Evolutionary conservation across 2,797 vertebrate genomes (phyloP), one percentile per base, ranked within the genome.

Genomic region (Myioborus miniatus): DNA sequence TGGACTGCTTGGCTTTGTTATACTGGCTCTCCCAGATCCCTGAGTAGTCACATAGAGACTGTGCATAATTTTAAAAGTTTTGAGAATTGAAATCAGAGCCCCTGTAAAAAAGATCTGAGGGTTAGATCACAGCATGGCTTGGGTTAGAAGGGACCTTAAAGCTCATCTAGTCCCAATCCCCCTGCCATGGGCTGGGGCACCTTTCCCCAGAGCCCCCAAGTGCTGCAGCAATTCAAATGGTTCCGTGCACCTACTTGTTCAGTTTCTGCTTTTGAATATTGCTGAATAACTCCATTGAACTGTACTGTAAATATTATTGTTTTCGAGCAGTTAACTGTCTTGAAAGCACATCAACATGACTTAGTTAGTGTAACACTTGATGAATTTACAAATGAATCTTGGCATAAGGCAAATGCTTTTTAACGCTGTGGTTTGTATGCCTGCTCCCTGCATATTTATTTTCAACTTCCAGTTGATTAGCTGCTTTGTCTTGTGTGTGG

Each of bases 401-500:
- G 95, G 95, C 77, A 46, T 83, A 79, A 94, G 64, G 85, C 68
- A 93, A 83, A 93, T 75, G 41, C 34, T 87, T 93, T 80, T 91
- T 86, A 96, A 88, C 64, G 30, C 47, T 68, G 68, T 1, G 22
- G 91, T 92, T 96, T 95, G 34, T 91, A 29, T 90, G 84, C 93
- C 53, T 90, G 80, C 92, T 96, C 95, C 56, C 80, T 94, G 90
- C 72, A 56, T 96, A 79, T 92, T 95, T 65, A 83, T 78, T 94
- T 95, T 89, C 74, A 95, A 83, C 81, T 68, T 87, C 62, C 46
- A 87, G 67, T 44, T 90, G 92, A 96, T 96, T 85, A 94, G 83
- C 75, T 90, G 74, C 79, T 91, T 68, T 95, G 83, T 96, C 83
- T 78, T 68, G 43, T 89, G 69, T 81, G 76, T 23, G 29, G 64